Percentiles rank a stretch among this genome's conserved stretches.
Conservation (phyloP, 2,888 invertebrate species). For the Pristionchus japonicus region DNA sequence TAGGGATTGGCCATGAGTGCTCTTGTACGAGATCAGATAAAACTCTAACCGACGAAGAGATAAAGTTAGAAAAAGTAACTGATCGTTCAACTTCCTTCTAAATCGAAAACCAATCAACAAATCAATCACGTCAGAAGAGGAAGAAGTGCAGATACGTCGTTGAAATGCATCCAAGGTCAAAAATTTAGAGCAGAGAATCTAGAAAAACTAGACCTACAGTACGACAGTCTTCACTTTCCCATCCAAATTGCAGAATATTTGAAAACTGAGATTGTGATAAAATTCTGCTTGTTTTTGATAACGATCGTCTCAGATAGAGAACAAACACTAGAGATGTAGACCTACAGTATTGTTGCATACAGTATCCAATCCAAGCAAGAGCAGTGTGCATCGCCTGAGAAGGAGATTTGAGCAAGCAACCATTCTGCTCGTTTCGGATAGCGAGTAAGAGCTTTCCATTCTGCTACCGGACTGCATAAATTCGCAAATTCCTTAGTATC, state of each 20-base stretch:
- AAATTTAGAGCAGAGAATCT: neutral
- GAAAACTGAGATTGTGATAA: too few species aligned
- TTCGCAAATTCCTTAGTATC: neutral
- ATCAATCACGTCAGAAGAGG: neutral
- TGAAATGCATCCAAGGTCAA: neutral
- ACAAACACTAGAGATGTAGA: too few species aligned
- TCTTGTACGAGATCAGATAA: neutral
- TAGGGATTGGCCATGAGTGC: neutral
- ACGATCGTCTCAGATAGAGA: too few species aligned
- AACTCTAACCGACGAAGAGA: neutral
- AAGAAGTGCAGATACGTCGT: neutral
- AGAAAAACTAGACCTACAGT: too few species aligned
- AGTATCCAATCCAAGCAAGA: too few species aligned
- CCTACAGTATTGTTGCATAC: too few species aligned
- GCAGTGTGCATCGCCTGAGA: too few species aligned
- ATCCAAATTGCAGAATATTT: too few species aligned
- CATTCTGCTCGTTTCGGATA: neutral
- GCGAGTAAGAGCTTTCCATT: neutral
- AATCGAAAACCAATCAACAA: neutral
- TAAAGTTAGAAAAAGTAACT: neutral
- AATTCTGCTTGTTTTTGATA: too few species aligned
- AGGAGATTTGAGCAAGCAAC: neutral
- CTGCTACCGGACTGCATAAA: neutral
- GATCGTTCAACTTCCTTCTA: conserved; percentile 10
- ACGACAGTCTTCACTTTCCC: too few species aligned